Evolutionary conservation across 2,888 invertebrate species (phyloP), one percentile per base, ranked within the genome.

Genomic region (Leuctra nigra): DNA sequence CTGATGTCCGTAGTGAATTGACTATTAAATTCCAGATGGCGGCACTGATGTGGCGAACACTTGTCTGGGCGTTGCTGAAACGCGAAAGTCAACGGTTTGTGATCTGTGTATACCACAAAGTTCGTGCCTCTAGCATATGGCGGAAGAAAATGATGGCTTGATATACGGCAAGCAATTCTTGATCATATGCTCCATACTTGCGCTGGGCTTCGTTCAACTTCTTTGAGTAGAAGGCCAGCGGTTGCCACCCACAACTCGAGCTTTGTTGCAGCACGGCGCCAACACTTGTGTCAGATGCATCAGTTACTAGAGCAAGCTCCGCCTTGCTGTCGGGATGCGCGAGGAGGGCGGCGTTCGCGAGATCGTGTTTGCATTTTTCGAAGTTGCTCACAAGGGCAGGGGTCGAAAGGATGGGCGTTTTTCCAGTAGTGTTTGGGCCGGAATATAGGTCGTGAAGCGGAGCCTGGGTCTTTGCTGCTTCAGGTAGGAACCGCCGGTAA

Each of bases 111-210:
- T 1, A 54, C 18, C 1, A 6, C 14, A 41, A 54, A n/a, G n/a
- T n/a, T n/a, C n/a, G n/a, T n/a, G n/a, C 70, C 63, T 74, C 73
- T 0, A 73, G 36, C 64, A 70, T 65, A 25, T 69, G 63, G 6
- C 67, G 61, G 60, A 72, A 72, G 56, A 69, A 61, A 53, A 65
- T 65, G 0, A 72, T 62, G 0, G 68, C 67, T 52, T 64, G 58
- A 54, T 70, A 73, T 2, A 69, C 67, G 0, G 70, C 71, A 2
- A 70, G 61, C 0, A 74, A 64, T 61, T 72, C 70, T 1, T 70
- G 29, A 55, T 74, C 71, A 58, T 71, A 73, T 24, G 66, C 66
- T n/a, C 69, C 67, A 48, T 72, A 73, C 6, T 68, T 70, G 13
- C 25, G 47, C 58, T 73, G 67, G 0, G 68, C 56, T 2, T 3